phyloP scores from a whole-genome alignment of 1,140 invertebrate genomes.

The Lepidurus couesii region DNA sequence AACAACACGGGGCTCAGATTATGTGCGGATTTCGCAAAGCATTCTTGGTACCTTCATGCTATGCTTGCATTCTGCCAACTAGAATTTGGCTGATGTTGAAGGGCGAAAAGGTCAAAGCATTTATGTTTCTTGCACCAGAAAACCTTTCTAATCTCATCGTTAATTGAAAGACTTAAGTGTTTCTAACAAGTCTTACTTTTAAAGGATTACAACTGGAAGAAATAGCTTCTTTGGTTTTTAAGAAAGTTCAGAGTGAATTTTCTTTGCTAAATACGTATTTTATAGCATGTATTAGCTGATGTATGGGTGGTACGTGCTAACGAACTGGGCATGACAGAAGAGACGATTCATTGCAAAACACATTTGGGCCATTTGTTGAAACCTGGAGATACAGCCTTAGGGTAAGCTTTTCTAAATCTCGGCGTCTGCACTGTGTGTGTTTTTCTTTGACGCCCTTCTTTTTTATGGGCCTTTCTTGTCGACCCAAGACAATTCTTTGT shows the following conservation, averaged over 20 bases:
- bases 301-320: slow-evolving; percentile 86
- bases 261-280: slow-evolving; percentile 37
- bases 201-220: neutral
- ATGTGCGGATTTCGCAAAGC: slow-evolving; percentile 28
- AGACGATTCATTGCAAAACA: slow-evolving; percentile 74
- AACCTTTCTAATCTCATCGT: too few relatives aligned
- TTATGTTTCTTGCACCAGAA: too few relatives aligned
- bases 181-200: neutral
- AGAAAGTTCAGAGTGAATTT: neutral
- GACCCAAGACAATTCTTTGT: slow-evolving; percentile 17
- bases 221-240: slow-evolving; percentile 19
- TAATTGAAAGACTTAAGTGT: neutral
- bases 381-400: slow-evolving; percentile 85
- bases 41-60: slow-evolving; percentile 22
- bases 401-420: slow-evolving; percentile 52
- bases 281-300: slow-evolving; percentile 81
- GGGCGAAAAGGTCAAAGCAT: too few relatives aligned
- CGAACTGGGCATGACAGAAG: slow-evolving; percentile 80
- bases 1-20: neutral
- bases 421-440: slow-evolving; percentile 24
- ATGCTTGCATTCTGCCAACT: too few relatives aligned
- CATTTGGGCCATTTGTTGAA: slow-evolving; percentile 92
- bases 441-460: neutral
- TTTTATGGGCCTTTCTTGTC: slow-evolving; percentile 22
- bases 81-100: too few relatives aligned